Base-by-base conservation (phyloP, 2,888 invertebrate genomes). In the Seira sanloemensis region DNA sequence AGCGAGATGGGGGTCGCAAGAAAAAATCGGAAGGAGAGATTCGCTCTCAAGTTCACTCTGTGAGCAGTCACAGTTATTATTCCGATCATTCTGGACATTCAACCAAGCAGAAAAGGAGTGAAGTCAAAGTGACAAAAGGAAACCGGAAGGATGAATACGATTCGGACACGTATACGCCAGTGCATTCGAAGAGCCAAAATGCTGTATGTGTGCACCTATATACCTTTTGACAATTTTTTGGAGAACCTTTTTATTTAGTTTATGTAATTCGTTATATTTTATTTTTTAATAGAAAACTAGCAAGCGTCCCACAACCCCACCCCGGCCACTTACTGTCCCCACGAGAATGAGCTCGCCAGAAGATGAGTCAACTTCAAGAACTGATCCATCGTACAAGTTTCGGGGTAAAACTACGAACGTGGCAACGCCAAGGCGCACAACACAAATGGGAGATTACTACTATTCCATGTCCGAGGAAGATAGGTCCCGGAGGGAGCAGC, bases 391-490 rank as follows among this genome's bases (percentile, higher is more conserved):
- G 9, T 74, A 27, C 46, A 74, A 26, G 21, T 25, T 65, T 12
- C 18, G 37, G 19, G 21, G 19, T 16, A 2, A 21, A 27, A 18
- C 62, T n/a, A n/a, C 5, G 7, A 62, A 19, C 18, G 62, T 18
- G 7, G 4, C 62, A 62, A 12, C 7, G 62, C 12, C 18, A 2
- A 46, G 7, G n/a, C n/a, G n/a, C n/a, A n/a, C n/a, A n/a, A n/a
- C n/a, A n/a, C n/a, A n/a, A n/a, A n/a, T 9, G 7, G 37, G 4
- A 0, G 19, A 18, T 1, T 78, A 78, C 18, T 78, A 78, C 24
- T 71, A 78, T 27, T 71, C 71, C 2, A 69, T 71, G 18, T 78
- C 78, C 23, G 78, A 78, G 24, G 78, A 77, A 1, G 77, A 77
- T 4, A 66, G 18, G 24, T 5, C 24, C 12, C 19, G 66, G 7